These are phyloP conservation scores for Sakesphorus luctuosus DNA, from an alignment of 2,113 vertebrate genomes.

Conservation along the genomic window DNA sequence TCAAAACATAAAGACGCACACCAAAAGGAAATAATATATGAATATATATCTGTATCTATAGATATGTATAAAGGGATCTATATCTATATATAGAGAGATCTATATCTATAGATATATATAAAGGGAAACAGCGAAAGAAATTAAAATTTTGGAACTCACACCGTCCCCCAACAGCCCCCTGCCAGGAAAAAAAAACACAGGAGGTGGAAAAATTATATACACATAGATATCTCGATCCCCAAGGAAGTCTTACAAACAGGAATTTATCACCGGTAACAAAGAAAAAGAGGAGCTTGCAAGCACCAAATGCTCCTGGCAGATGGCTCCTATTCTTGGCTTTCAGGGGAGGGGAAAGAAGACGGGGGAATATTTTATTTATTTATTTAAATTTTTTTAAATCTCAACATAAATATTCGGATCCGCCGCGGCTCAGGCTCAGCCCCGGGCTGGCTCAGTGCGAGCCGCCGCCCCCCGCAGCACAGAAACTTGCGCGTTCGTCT, in stretches of 20 bases:
- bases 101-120: not conserved
- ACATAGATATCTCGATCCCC: constrained; percentile 23
- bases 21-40: not conserved
- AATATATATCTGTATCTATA: too few species aligned
- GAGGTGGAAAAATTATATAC: constrained; percentile 2
- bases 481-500: constrained; percentile 1
- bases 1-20: not conserved
- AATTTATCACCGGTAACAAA: constrained; percentile 79
- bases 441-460: constrained; percentile 6
- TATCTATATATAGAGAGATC: too few species aligned
- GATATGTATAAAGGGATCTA: not conserved
- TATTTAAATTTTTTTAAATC: constrained; percentile 85
- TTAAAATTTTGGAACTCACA: not conserved
- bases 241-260: constrained; percentile 75
- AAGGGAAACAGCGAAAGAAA: not conserved
- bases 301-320: constrained; percentile 77
- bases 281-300: constrained; percentile 71
- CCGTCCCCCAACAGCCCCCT: not conserved
- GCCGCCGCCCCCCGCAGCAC: constrained; percentile 23
- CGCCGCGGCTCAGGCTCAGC: constrained; percentile 62
- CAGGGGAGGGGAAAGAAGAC: constrained; percentile 76
- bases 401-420: constrained; percentile 84
- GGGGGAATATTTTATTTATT: constrained; percentile 80
- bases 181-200: not conserved
- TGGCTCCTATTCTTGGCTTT: constrained; percentile 76